Base-by-base conservation (phyloP, 2,888 invertebrate genomes). In the Chrysolina americana region DNA sequence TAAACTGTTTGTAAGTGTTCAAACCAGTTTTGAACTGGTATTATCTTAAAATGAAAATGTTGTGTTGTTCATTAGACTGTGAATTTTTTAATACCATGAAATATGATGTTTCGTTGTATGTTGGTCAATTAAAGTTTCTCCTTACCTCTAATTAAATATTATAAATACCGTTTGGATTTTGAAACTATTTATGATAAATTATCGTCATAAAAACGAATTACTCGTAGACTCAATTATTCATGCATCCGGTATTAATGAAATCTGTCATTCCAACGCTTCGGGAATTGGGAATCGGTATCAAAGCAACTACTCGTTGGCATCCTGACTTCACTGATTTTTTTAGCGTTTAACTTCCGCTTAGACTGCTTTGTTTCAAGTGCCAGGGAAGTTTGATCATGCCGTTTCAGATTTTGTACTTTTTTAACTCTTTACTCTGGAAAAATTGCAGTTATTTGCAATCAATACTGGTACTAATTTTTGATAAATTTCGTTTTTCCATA, bases 11-110 rank as follows among this genome's bases (percentile, higher is more conserved):
- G 75, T 77, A 71, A 72, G 78, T 76, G 77, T 78, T 79, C 78
- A 79, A 81, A 81, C 81, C 81, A 77, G 81, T 81, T 81, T 70
- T 71, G 77, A 77, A 80, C 79, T 76, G 80, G 79, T 81, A 81
- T 77, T 79, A 78, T 78, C 76, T 79, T 79, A 75, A 76, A 79
- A 79, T 75, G 70, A 74, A 79, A 79, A 78, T 77, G 79, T 79
- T 76, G 74, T 77, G 70, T 65, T 74, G 77, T 75, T 76, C 77
- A 81, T 80, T 80, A 80, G 77, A 79, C 74, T 76, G 79, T 78
- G 74, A 73, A 78, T 77, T 77, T 80, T 81, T 75, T 80, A 78
- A 77, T 71, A 65, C 77, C 65, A 76, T 79, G 79, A 79, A 78
- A 78, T 79, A 79, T 73, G 66, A 74, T 71, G 65, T 73, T 73